phyloP scores from a whole-genome alignment of 2,888 invertebrate genomes.

The Metacarcinus magister region DNA sequence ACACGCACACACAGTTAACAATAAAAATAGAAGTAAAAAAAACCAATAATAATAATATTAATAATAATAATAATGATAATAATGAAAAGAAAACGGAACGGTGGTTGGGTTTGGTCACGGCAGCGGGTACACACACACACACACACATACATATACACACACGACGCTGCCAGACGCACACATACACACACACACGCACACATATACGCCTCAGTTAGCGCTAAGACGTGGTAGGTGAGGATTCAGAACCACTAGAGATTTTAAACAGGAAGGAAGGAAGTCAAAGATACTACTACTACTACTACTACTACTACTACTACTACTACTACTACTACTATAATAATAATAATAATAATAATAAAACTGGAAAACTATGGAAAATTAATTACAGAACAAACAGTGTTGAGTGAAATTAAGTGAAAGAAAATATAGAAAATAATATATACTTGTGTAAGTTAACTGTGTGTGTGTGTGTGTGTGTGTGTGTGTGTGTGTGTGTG shows the following conservation, averaged over 20 bases:
- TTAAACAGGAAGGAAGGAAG: no score
- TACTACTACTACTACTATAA: no score
- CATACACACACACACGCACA: conserved; percentile 54
- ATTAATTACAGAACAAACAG: neutral
- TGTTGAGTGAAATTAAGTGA: neutral
- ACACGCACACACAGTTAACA: neutral
- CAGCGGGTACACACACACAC: neutral
- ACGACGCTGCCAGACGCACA: conserved; percentile 39
- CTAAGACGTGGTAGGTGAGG: neutral
- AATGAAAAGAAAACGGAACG: neutral
- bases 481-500: neutral
- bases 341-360: no score
- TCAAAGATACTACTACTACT: no score
- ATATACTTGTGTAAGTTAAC: neutral
- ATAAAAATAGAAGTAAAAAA: neutral
- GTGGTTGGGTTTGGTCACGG: no score
- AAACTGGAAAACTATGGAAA: neutral
- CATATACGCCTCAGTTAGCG: neutral
- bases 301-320: no score
- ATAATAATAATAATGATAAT: conserved; percentile 12
- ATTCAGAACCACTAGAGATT: neutral
- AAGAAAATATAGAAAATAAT: neutral
- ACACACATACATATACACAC: conserved; percentile 1
- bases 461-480: neutral
- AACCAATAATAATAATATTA: neutral